Percentiles rank a stretch among this genome's conserved stretches.
phyloP scores from a whole-genome alignment of 2,888 invertebrate genomes.

The Apamea monoglypha region DNA sequence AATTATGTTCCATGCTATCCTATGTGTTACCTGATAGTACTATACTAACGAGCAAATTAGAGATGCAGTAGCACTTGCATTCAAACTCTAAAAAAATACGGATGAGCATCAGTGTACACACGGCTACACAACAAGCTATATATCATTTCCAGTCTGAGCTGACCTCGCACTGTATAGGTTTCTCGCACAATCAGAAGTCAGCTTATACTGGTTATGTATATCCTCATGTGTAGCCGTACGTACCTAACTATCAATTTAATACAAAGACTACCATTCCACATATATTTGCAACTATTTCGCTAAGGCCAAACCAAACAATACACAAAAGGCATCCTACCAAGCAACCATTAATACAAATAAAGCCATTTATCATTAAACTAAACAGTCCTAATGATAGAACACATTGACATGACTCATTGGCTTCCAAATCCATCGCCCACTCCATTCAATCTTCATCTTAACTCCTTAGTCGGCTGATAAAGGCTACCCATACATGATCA shows the following conservation, averaged over 20 bases:
- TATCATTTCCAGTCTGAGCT: too few relatives aligned
- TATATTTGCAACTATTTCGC: background rate
- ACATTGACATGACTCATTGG: slow-evolving; percentile 64
- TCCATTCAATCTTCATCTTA: slow-evolving; percentile 62
- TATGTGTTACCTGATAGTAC: background rate
- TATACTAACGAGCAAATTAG: background rate
- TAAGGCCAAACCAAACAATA: slow-evolving; percentile 20
- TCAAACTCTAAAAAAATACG: background rate
- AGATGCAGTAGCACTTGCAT: background rate
- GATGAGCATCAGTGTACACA: too few relatives aligned
- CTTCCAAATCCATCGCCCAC: slow-evolving; percentile 64
- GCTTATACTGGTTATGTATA: too few relatives aligned
- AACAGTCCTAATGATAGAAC: slow-evolving; percentile 44
- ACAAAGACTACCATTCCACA: background rate
- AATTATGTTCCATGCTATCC: background rate
- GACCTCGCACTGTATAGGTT: too few relatives aligned
- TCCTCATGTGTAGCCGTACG: too few relatives aligned
- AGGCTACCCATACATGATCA: slow-evolving; percentile 13
- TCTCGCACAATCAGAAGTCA: too few relatives aligned
- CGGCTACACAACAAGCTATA: too few relatives aligned
- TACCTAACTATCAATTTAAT: background rate
- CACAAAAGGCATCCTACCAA: slow-evolving; percentile 26
- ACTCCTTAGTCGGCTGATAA: slow-evolving; percentile 34
- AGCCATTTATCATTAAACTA: slow-evolving; percentile 57
- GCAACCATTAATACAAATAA: slow-evolving; percentile 39